A percentile compares a stretch with the other conserved stretches of the same genome.
phyloP scores from a whole-genome alignment of 2,888 invertebrate species.

The Melinaea marsaeus region DNA sequence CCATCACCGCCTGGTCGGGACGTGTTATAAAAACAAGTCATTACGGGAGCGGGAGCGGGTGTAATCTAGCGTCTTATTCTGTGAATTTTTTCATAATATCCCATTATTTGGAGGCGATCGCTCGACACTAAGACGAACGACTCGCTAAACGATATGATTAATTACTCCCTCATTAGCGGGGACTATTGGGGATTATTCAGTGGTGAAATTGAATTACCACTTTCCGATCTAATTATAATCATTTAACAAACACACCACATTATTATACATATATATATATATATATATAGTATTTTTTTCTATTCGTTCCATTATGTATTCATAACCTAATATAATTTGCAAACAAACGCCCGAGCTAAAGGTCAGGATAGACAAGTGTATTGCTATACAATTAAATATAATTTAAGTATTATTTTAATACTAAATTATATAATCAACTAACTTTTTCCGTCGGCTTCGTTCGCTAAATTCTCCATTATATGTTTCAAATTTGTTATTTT shows the following conservation, averaged over 20 bases:
- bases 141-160: constrained; percentile 76
- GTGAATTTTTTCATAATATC: constrained; percentile 64
- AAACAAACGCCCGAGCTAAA: constrained; percentile 49
- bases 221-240: constrained; percentile 68
- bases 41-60: constrained; percentile 64
- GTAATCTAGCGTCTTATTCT: constrained; percentile 68
- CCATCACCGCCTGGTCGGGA: constrained; percentile 66
- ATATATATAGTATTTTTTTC: background rate
- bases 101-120: constrained; percentile 71
- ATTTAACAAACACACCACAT: constrained; percentile 58
- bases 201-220: constrained; percentile 74
- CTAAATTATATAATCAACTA: too few species aligned
- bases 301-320: constrained; percentile 47
- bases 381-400: background rate
- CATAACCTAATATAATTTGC: constrained; percentile 66
- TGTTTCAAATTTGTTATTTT: too few species aligned
- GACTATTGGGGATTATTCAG: constrained; percentile 66
- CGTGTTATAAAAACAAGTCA: constrained; percentile 78
- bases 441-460: too few species aligned
- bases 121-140: constrained; percentile 56
- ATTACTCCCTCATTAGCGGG: constrained; percentile 75
- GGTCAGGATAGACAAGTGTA: constrained; percentile 28
- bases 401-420: too few species aligned
- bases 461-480: too few species aligned
- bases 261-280: background rate